These are phyloP conservation scores for Puffinus mauretanicus DNA, from an alignment of 2,113 vertebrate species.

Conservation along the genomic window DNA sequence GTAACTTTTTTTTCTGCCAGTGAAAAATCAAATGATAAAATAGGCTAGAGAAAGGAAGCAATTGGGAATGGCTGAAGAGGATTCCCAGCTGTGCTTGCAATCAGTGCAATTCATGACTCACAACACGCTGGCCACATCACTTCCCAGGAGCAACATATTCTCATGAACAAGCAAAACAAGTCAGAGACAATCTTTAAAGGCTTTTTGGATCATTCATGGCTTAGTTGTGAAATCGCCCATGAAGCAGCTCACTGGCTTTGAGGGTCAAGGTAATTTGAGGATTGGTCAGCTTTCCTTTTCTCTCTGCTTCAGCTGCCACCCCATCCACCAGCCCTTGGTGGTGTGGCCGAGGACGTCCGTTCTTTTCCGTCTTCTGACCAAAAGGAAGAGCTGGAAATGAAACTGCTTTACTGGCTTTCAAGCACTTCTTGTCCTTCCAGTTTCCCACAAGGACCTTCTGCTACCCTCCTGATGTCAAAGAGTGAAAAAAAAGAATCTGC, in stretches of 20 bases:
- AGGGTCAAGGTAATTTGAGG: background rate
- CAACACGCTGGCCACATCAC: slow-evolving; percentile 67
- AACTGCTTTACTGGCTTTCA: background rate
- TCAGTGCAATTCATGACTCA: slow-evolving; percentile 71
- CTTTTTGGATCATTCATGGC: slow-evolving; percentile 23
- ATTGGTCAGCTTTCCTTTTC: slow-evolving; percentile 8
- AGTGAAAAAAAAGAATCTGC: background rate
- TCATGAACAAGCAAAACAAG: slow-evolving; percentile 67
- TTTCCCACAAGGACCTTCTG: background rate
- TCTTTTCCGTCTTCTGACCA: background rate
- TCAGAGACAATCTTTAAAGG: slow-evolving; percentile 38
- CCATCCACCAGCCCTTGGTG: background rate
- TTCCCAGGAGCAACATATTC: slow-evolving; percentile 67
- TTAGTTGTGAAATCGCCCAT: slow-evolving; percentile 1
- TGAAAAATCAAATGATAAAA: slow-evolving; percentile 63
- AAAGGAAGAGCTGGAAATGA: background rate
- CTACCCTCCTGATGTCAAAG: background rate
- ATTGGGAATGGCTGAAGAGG: slow-evolving; percentile 71
- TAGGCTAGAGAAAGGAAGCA: slow-evolving; percentile 68
- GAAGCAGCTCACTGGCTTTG: background rate
- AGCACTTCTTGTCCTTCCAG: background rate
- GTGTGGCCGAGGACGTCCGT: accelerated
- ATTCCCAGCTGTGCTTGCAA: slow-evolving; percentile 71
- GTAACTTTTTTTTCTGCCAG: slow-evolving; percentile 48
- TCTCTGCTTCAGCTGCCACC: background rate